Percentiles rank a stretch among this genome's conserved stretches.
Conservation (phyloP, 2,888 invertebrate genomes). For the Nebria brevicollis region DNA sequence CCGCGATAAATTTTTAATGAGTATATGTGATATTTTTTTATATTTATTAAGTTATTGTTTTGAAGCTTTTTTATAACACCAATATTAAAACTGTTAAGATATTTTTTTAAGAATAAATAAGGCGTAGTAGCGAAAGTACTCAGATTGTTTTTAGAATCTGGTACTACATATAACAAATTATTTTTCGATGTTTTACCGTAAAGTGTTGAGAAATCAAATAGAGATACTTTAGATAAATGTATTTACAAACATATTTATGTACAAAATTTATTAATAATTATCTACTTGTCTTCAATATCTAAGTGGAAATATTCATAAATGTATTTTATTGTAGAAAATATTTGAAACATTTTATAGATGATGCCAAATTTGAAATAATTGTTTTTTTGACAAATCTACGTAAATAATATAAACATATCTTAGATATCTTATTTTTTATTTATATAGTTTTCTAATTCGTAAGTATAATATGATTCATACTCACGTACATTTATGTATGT, state of each 20-base stretch:
- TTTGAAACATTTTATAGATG: not conserved
- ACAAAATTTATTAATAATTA: not conserved
- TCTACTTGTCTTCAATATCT: constrained; percentile 8
- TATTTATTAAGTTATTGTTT: constrained; percentile 4
- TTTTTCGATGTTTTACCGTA: constrained; percentile 16
- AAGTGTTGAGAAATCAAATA: not conserved
- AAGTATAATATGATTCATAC: no score
- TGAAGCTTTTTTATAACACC: constrained; percentile 11
- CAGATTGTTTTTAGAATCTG: not conserved
- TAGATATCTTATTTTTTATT: not conserved
- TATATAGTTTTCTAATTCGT: not conserved
- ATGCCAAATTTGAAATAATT: not conserved
- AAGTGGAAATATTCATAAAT: constrained; percentile 11
- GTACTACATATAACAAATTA: not conserved
- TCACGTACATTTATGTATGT: not conserved
- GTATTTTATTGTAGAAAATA: not conserved
- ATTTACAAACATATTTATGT: constrained; percentile 4
- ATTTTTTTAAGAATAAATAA: not conserved
- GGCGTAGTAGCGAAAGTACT: not conserved
- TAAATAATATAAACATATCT: not conserved
- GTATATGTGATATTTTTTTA: constrained; percentile 9
- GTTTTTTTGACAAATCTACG: not conserved
- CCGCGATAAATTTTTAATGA: no score
- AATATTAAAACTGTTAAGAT: constrained; percentile 2
- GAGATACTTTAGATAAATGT: not conserved